These are phyloP conservation scores for Pelochelys cantorii DNA, from an alignment of 2,797 vertebrate species.

Conservation along the genomic window DNA sequence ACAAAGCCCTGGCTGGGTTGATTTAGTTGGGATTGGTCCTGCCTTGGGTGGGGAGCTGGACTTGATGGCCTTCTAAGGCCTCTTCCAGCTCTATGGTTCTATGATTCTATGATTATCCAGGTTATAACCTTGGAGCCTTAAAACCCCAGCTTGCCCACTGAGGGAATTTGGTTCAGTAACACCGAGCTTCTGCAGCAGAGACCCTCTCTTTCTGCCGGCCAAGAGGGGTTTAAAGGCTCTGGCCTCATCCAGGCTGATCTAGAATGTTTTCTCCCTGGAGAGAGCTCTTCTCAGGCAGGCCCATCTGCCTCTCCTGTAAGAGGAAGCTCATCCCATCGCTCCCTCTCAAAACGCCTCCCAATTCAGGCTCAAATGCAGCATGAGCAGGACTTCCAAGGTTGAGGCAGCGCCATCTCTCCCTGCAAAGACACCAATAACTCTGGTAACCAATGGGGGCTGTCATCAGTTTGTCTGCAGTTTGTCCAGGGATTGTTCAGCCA, in stretches of 20 bases:
- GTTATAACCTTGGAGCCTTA: neutral
- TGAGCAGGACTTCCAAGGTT: neutral
- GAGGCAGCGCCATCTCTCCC: neutral
- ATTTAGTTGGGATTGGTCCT: no score
- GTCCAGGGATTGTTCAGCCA: neutral
- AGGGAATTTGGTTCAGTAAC: neutral
- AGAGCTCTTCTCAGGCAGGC: neutral
- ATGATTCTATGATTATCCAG: neutral
- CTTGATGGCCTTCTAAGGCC: no score
- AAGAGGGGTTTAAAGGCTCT: neutral
- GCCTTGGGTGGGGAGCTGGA: no score
- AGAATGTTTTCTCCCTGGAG: neutral
- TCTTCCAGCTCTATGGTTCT: no score
- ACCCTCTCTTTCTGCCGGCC: neutral
- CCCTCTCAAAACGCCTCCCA: neutral
- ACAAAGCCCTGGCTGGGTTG: no score
- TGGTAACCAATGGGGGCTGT: neutral
- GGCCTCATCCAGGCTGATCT: neutral
- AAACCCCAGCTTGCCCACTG: neutral
- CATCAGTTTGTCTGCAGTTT: neutral
- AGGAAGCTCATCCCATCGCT: neutral
- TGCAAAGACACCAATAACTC: neutral
- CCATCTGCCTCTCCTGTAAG: neutral
- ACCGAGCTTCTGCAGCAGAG: neutral
- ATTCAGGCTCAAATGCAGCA: neutral